Conservation (phyloP, 1,140 invertebrate genomes). For the Aphaenogaster rudis region DNA sequence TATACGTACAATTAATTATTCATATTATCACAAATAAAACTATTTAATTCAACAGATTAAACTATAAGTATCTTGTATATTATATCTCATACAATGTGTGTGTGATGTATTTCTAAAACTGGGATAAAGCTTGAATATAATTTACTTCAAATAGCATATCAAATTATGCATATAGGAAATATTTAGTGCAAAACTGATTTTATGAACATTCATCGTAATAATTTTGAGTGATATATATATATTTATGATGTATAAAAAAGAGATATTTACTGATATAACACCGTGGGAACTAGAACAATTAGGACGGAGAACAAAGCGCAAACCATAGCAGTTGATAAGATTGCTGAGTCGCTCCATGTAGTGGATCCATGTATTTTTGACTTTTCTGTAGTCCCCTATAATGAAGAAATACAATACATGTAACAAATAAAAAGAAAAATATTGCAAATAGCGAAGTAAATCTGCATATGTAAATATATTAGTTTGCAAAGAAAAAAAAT, state of each 20-base stretch:
- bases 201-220: neutral
- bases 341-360: neutral
- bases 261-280: slow-evolving; percentile 63
- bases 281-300: slow-evolving; percentile 54
- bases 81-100: neutral
- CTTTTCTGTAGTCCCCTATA: neutral
- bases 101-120: neutral
- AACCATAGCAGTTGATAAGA: slow-evolving; percentile 11
- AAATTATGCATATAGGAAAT: neutral
- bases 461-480: neutral
- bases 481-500: neutral
- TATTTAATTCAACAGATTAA: neutral
- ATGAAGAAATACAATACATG: slow-evolving; percentile 9
- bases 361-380: too few species aligned
- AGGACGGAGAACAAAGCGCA: slow-evolving; percentile 27
- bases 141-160: neutral
- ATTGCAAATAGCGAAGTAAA: slow-evolving; percentile 1
- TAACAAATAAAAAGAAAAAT: neutral
- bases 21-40: neutral
- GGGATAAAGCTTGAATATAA: neutral
- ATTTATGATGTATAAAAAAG: neutral
- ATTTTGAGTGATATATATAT: neutral
- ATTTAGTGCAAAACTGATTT: neutral
- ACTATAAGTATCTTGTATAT: neutral
- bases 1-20: neutral